Conservation (phyloP, 2,113 vertebrate genomes). For the Aythya baeri region DNA sequence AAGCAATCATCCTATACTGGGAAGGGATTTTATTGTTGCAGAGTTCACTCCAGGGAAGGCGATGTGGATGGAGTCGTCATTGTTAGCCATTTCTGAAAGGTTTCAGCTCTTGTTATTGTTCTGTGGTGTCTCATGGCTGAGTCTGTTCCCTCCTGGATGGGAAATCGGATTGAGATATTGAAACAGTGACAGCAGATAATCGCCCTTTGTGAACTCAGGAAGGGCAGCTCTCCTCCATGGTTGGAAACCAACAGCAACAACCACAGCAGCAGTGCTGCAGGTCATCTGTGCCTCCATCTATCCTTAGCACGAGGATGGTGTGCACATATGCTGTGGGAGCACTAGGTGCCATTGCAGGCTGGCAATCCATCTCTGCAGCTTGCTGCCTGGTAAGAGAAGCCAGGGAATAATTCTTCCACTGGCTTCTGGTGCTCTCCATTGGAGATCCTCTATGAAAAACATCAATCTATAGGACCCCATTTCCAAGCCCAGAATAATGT, state of each 20-base stretch:
- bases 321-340: background rate
- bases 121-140: conserved; percentile 49
- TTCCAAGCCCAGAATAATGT: conserved; percentile 3
- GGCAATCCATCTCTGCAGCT: conserved; percentile 1
- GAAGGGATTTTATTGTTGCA: conserved; percentile 63
- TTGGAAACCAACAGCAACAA: conserved; percentile 40
- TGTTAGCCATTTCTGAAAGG: conserved; percentile 56
- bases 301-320: background rate
- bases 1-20: conserved; percentile 53
- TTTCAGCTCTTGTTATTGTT: conserved; percentile 63
- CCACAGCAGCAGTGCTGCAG: background rate
- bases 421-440: conserved; percentile 7
- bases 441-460: conserved; percentile 3
- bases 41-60: conserved; percentile 46
- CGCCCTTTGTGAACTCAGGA: conserved; percentile 40
- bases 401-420: conserved; percentile 18
- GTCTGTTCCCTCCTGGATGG: conserved; percentile 40
- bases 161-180: conserved; percentile 68
- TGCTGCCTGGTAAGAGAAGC: background rate
- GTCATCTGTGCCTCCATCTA: conserved; percentile 27
- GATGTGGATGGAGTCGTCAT: conserved; percentile 64
- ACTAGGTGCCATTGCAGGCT: background rate
- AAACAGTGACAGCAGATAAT: conserved; percentile 71
- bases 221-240: conserved; percentile 25
- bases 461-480: background rate